Evolutionary conservation across 2,888 invertebrate genomes (phyloP).

Genomic region (Azorinus chamasolen): DNA sequence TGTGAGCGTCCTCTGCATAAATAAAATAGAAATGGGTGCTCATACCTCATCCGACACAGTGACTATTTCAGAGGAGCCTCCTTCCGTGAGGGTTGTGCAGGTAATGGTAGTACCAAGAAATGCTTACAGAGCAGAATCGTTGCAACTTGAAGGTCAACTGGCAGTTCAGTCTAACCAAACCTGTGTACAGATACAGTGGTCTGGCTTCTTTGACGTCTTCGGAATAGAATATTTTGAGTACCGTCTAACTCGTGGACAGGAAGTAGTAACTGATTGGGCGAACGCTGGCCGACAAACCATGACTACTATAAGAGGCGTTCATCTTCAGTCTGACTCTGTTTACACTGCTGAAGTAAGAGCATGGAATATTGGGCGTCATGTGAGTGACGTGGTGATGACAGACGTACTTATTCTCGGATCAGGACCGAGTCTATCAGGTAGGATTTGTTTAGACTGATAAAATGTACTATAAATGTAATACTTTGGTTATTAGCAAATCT

Average conservation of each 20-base stretch:
- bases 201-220: constrained; percentile 21
- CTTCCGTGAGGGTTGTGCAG: not conserved
- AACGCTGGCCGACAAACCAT: not conserved
- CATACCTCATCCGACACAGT: not conserved
- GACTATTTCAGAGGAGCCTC: constrained; percentile 1
- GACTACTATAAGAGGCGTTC: not conserved
- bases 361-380: constrained; percentile 18
- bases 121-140: too few relatives aligned
- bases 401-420: constrained; percentile 11
- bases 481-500: too few relatives aligned
- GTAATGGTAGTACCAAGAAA: not conserved
- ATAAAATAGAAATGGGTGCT: constrained; percentile 27
- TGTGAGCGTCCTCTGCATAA: constrained; percentile 38
- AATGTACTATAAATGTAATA: too few relatives aligned
- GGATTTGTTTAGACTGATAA: too few relatives aligned
- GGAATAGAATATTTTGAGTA: constrained; percentile 32
- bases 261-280: constrained; percentile 23
- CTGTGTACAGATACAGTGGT: constrained; percentile 29
- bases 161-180: constrained; percentile 5
- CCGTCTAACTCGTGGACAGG: constrained; percentile 7
- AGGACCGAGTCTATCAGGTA: constrained; percentile 30
- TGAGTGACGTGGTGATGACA: constrained; percentile 4
- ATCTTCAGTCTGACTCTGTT: not conserved
- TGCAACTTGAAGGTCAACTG: not conserved
- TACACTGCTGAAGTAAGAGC: constrained; percentile 34